Evolutionary conservation across 1,140 invertebrate species (phyloP).

Genomic region (Drosophila leontia): DNA sequence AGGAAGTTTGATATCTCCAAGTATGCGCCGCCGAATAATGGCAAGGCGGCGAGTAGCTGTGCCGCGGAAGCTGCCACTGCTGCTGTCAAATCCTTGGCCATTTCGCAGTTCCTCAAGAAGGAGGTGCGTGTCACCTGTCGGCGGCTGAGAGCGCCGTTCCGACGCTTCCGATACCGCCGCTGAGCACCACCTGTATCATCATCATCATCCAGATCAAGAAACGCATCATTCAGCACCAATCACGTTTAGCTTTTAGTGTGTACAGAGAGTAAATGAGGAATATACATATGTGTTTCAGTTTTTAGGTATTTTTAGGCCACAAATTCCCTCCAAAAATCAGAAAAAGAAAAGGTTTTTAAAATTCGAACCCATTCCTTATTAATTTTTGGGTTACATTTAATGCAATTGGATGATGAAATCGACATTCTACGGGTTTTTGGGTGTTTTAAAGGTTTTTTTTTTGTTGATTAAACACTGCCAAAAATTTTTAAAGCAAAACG

Average conservation of each 20-base stretch:
- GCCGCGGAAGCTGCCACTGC: constrained; percentile 80
- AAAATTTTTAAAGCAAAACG: background rate
- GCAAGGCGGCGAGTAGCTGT: constrained; percentile 71
- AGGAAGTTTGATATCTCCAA: constrained; percentile 78
- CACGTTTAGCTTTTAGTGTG: constrained; percentile 51
- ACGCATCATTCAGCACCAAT: constrained; percentile 42
- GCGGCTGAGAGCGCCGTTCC: constrained; percentile 78
- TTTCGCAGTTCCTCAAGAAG: constrained; percentile 82
- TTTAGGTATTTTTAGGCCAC: constrained; percentile 51
- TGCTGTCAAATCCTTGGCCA: constrained; percentile 76
- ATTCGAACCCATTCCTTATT: constrained; percentile 11
- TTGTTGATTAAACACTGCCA: constrained; percentile 8
- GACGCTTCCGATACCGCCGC: constrained; percentile 82
- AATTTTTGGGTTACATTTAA: constrained; percentile 13
- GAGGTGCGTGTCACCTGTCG: constrained; percentile 80
- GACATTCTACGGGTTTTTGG: background rate
- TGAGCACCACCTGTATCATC: constrained; percentile 53
- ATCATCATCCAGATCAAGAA: constrained; percentile 29
- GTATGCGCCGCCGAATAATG: constrained; percentile 76
- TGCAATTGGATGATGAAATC: background rate
- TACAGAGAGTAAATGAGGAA: constrained; percentile 39
- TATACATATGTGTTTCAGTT: constrained; percentile 52
- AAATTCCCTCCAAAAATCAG: constrained; percentile 37
- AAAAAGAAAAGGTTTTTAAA: constrained; percentile 1
- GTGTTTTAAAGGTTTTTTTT: background rate